Evolutionary conservation across 2,113 vertebrate species (phyloP), one percentile per base, ranked within the genome.

Genomic region (Zootoca vivipara): DNA sequence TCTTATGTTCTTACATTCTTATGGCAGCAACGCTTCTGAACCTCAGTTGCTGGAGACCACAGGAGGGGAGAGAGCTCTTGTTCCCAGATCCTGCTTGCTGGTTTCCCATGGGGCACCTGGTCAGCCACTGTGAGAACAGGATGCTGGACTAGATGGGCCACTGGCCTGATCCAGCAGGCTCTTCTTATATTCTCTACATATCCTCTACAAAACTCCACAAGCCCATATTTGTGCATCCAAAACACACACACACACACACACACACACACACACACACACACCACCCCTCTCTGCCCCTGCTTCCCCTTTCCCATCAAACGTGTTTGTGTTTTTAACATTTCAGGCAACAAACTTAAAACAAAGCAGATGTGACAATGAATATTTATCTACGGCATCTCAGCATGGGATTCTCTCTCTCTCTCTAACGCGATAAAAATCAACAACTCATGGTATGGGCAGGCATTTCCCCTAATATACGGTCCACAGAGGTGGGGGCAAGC

Each of bases 291-390:
- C 52, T 62, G 58, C 65, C 5, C 82, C 89, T 8, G 89, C 89
- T 64, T 78, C 6, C 85, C 89, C 92, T 12, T 90, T 93, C 93
- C 92, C 75, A 0, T 93, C 90, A 93, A 93, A 93, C 89, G 90
- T 95, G 92, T 95, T 96, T 95, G 92, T 95, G 90, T 96, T 95
- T 95, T 96, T 95, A 95, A 94, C 94, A 86, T 95, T 94, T 95
- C 93, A 93, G 91, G 93, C 95, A 96, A 94, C 95, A 94, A 92
- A 93, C 91, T 95, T 95, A 96, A 96, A 95, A 83, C 13, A 83
- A 95, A 96, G 91, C 95, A 96, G 94, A 96, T 96, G 94, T 96
- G 94, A 93, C 93, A 94, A 93, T 96, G 95, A 94, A 96, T 96
- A 95, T 96, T 96, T 96, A 96, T 96, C 95, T 96, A 88, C 94